phyloP scores from a whole-genome alignment of 2,888 invertebrate genomes.

The Andrena praecox region DNA sequence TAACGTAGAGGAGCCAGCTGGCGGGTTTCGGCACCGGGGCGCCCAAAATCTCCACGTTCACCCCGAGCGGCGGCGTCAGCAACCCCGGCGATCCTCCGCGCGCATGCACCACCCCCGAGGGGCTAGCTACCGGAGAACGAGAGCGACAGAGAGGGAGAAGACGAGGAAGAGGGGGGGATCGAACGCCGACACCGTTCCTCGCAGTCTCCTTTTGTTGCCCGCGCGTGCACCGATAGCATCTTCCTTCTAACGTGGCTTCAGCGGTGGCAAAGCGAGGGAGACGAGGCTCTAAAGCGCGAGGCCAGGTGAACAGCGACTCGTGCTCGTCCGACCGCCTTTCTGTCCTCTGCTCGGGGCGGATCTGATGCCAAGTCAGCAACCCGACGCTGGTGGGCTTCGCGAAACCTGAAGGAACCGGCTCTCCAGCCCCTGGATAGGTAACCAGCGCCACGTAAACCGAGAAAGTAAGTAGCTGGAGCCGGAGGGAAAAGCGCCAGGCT shows the following conservation, averaged over 20 bases:
- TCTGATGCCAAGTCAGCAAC: slow-evolving; percentile 48
- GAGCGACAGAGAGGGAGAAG: slow-evolving; percentile 16
- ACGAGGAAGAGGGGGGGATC: slow-evolving; percentile 58
- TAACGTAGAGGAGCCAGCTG: neutral
- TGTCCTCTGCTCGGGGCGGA: neutral
- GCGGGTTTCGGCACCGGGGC: slow-evolving; percentile 19
- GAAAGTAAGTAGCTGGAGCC: slow-evolving; percentile 18
- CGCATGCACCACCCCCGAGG: slow-evolving; percentile 60
- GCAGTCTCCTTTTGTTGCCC: slow-evolving; percentile 64
- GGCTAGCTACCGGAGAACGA: slow-evolving; percentile 26
- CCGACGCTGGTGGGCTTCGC: slow-evolving; percentile 28
- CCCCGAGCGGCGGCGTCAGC: slow-evolving; percentile 51
- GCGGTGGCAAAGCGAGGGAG: neutral
- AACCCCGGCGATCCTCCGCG: slow-evolving; percentile 45
- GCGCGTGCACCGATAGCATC: slow-evolving; percentile 56
- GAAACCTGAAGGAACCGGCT: slow-evolving; percentile 22
- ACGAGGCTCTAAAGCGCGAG: neutral
- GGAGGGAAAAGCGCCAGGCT: neutral
- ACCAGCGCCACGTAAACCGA: slow-evolving; percentile 6
- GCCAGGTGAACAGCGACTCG: neutral
- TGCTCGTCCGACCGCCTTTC: neutral
- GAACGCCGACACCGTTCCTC: slow-evolving; percentile 65
- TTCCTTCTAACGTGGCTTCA: slow-evolving; percentile 29
- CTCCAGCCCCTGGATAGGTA: neutral
- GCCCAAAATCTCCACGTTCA: slow-evolving; percentile 33